Percentiles rank a stretch among this genome's conserved stretches.
These are phyloP conservation scores for Gymnoscelis rufifasciata DNA, from an alignment of 2,888 invertebrate genomes.

Conservation along the genomic window DNA sequence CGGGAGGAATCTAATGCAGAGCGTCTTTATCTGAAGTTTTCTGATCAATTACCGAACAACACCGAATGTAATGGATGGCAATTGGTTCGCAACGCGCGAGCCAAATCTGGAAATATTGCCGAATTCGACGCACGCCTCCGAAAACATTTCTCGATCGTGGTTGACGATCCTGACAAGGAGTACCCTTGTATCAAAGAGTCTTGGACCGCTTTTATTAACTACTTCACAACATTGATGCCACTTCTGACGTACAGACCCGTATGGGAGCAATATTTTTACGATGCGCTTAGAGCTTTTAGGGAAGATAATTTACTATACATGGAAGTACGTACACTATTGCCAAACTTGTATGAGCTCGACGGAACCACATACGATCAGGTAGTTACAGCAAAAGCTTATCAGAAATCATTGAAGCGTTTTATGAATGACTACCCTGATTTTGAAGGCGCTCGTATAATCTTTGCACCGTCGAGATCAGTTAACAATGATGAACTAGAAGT, in stretches of 20 bases:
- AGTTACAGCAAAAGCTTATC: slow-evolving; percentile 80
- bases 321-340: slow-evolving; percentile 83
- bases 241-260: slow-evolving; percentile 81
- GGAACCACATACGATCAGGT: slow-evolving; percentile 76
- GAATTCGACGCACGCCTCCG: slow-evolving; percentile 75
- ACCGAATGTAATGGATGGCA: slow-evolving; percentile 58
- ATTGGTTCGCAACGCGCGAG: slow-evolving; percentile 64
- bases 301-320: slow-evolving; percentile 85
- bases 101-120: slow-evolving; percentile 49
- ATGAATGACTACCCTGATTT: slow-evolving; percentile 81
- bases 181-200: slow-evolving; percentile 77
- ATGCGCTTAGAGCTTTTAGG: slow-evolving; percentile 79
- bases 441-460: slow-evolving; percentile 83
- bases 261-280: slow-evolving; percentile 83
- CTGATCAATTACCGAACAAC: slow-evolving; percentile 8
- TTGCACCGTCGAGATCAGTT: slow-evolving; percentile 79
- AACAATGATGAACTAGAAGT: slow-evolving; percentile 49
- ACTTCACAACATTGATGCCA: slow-evolving; percentile 75
- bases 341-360: slow-evolving; percentile 82
- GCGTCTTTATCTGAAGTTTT: neutral
- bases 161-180: slow-evolving; percentile 58
- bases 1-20: slow-evolving; percentile 36
- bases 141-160: slow-evolving; percentile 77
- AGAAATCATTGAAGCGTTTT: slow-evolving; percentile 78
- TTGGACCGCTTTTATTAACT: slow-evolving; percentile 79